A percentile compares a stretch with the other conserved stretches of the same genome.
phyloP scores from a whole-genome alignment of 2,113 vertebrate genomes.

The Engystomops pustulosus region DNA sequence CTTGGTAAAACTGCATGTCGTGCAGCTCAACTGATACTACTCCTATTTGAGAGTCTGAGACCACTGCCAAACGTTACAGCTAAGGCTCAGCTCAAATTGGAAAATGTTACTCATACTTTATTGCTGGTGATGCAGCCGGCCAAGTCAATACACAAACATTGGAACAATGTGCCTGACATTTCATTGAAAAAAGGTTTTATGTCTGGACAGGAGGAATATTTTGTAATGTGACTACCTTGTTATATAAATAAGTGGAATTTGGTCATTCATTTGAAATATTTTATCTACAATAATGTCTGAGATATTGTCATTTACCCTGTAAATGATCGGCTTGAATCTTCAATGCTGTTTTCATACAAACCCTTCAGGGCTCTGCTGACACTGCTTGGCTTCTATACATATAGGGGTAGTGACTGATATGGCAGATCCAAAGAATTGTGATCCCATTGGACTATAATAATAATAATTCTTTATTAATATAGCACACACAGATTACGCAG shows the following conservation, averaged over 20 bases:
- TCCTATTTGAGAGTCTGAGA: constrained; percentile 22
- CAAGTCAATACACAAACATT: constrained; percentile 36
- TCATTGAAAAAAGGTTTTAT: constrained; percentile 19
- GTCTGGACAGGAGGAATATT: neutral
- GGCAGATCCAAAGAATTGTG: too few species aligned
- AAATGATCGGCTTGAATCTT: neutral
- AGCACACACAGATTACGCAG: too few species aligned
- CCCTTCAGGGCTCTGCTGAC: too few species aligned
- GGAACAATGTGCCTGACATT: constrained; percentile 18
- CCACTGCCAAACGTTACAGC: constrained; percentile 50
- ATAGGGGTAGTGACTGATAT: too few species aligned
- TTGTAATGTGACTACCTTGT: neutral
- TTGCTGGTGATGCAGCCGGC: constrained; percentile 28
- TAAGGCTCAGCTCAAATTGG: constrained; percentile 44
- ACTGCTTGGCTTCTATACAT: too few species aligned
- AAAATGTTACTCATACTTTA: constrained; percentile 52
- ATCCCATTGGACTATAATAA: too few species aligned
- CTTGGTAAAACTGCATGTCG: constrained; percentile 4
- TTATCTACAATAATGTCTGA: neutral
- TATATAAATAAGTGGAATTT: neutral
- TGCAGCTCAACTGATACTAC: neutral
- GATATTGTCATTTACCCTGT: neutral
- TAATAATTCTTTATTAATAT: too few species aligned
- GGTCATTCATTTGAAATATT: neutral
- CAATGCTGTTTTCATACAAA: too few species aligned